Percentiles rank a stretch among this genome's conserved stretches.
Conservation (phyloP, 2,113 vertebrate species). For the Heterotis niloticus region DNA sequence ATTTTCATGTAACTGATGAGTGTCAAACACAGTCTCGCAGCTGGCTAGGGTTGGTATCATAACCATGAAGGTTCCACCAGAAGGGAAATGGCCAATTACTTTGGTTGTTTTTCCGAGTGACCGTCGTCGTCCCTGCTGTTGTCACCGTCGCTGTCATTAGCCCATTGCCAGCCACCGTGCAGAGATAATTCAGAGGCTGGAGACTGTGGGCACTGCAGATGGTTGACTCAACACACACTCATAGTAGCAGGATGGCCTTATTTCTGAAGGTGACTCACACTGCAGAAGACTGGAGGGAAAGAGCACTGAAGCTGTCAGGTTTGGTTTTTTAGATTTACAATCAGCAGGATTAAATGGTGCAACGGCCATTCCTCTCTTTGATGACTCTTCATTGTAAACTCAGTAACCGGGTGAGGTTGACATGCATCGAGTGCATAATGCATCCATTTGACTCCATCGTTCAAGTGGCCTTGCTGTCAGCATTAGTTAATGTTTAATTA, state of each 20-base stretch:
- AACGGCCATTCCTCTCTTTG: neutral
- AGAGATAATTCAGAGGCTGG: neutral
- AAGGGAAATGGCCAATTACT: no score
- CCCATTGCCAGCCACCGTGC: neutral
- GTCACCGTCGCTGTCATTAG: no score
- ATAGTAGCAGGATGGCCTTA: neutral
- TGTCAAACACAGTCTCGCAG: no score
- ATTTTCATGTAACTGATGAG: no score
- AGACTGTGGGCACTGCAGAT: no score
- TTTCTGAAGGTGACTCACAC: conserved; percentile 17
- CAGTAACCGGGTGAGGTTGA: neutral
- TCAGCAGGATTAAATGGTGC: neutral
- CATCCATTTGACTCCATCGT: neutral
- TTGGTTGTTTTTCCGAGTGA: no score
- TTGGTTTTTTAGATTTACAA: neutral
- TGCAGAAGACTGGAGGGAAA: neutral
- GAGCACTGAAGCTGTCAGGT: neutral
- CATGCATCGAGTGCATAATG: neutral
- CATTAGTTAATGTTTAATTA: neutral
- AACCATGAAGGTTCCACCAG: no score
- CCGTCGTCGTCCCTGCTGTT: no score
- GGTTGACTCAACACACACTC: neutral
- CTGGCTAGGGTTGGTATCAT: no score
- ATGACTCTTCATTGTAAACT: neutral
- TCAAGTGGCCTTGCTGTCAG: neutral